Conservation (phyloP, 1,140 invertebrate genomes). For the Danaus plexippus region DNA sequence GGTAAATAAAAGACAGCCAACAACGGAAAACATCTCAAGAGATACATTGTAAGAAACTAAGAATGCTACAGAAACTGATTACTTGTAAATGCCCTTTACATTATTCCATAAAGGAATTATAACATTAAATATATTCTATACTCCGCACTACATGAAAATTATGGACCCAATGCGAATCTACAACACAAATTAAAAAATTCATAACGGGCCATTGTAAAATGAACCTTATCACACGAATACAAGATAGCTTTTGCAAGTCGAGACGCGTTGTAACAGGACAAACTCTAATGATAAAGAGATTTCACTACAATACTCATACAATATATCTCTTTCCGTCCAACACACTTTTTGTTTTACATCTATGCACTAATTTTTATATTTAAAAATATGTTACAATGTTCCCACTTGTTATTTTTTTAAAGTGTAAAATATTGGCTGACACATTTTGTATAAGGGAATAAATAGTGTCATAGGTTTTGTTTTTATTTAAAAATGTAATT, state of each 20-base stretch:
- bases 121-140: constrained; percentile 55
- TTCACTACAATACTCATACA: constrained; percentile 51
- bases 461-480: constrained; percentile 12
- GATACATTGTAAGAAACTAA: constrained; percentile 48
- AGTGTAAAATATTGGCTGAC: constrained; percentile 45
- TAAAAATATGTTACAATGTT: constrained; percentile 70
- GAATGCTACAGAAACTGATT: constrained; percentile 47
- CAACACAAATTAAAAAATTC: constrained; percentile 22
- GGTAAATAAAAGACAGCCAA: constrained; percentile 39
- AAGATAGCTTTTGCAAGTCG: constrained; percentile 1
- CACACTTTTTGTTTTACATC: constrained; percentile 51
- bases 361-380: constrained; percentile 63
- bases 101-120: constrained; percentile 42
- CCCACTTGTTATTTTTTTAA: constrained; percentile 63
- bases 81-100: constrained; percentile 61
- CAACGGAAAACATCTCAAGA: constrained; percentile 31
- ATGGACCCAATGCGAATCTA: constrained; percentile 33
- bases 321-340: constrained; percentile 53
- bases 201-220: constrained; percentile 1
- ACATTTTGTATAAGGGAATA: constrained; percentile 15
- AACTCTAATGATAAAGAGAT: constrained; percentile 57
- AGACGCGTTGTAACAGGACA: constrained; percentile 24
- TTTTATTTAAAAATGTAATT: constrained; percentile 3
- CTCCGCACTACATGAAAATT: constrained; percentile 53
- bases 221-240: constrained; percentile 6